Conservation (phyloP, 2,888 invertebrate species). For the Heliconius ismenius region DNA sequence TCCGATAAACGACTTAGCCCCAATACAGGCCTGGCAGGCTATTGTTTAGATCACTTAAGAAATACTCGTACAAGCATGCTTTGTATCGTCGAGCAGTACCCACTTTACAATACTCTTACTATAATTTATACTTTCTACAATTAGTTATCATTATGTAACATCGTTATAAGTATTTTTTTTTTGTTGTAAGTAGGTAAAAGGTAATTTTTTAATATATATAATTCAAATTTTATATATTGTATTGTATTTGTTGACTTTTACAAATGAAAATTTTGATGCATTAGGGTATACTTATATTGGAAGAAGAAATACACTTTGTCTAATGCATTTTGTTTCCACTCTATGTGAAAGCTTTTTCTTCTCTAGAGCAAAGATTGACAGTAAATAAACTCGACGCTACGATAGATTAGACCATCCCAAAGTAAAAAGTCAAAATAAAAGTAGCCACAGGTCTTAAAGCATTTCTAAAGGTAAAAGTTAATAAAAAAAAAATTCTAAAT, state of each 20-base stretch:
- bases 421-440: neutral
- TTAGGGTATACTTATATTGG: neutral
- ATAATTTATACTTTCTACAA: neutral
- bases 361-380: neutral
- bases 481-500: neutral
- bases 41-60: conserved; percentile 1
- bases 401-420: conserved; percentile 14
- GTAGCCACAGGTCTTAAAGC: neutral
- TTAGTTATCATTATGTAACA: too few relatives aligned
- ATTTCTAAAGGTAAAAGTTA: neutral
- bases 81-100: too few relatives aligned
- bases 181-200: too few relatives aligned
- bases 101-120: neutral
- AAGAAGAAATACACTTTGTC: neutral
- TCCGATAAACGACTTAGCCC: conserved; percentile 42
- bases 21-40: neutral
- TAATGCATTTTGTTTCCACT: neutral
- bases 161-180: too few relatives aligned
- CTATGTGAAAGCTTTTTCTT: neutral
- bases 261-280: neutral
- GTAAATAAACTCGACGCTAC: conserved; percentile 2
- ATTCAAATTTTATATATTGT: too few relatives aligned
- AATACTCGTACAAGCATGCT: neutral
- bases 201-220: neutral
- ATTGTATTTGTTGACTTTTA: neutral